Evolutionary conservation across 2,113 vertebrate species (phyloP), one percentile per base, ranked within the genome.

Genomic region (Ophiodon elongatus): DNA sequence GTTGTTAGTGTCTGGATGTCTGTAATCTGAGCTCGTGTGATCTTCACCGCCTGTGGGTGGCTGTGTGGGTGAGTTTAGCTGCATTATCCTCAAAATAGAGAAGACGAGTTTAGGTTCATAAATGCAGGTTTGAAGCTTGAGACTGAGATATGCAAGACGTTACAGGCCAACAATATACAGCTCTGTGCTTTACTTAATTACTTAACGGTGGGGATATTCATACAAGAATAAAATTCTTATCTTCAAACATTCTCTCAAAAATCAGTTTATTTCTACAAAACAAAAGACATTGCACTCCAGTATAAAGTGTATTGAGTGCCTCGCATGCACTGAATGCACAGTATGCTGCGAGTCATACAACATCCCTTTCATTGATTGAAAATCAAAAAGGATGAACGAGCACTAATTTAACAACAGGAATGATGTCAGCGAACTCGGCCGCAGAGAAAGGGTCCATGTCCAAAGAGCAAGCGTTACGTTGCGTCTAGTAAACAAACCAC

Each of bases 21-120:
- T 79, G 68, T 69, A 73, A 80, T 85, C 65, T 41, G 25, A 75
- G 79, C 54, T 39, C 37, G 76, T 76, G 68, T 52, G 57, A 8
- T 27, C 64, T 62, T 62, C 25, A 50, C 52, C 5, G 1, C 69
- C 47, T 56, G 73, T 85, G 79, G 85, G 87, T 21, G 73, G 50
- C 54, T 59, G 76, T 63, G 89, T 89, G 80, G 57, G 84, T 29
- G 79, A 35, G 57, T 62, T 74, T 39, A 25, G 62, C 62, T 66
- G 52, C 37, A 85, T 79, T 72, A 71, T 85, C 67, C 79, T 71
- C 29, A 4, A 81, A 71, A 84, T 68, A 69, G 37, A 82, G 27
- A 39, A 84, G 57, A 77, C 17, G 6, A 56, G 45, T 81, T 73
- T 73, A 76, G 25, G 71, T 64, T 73, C 47, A 63, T 56, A 62